phyloP scores from a whole-genome alignment of 2,113 vertebrate genomes.

The Pristiophorus japonicus region DNA sequence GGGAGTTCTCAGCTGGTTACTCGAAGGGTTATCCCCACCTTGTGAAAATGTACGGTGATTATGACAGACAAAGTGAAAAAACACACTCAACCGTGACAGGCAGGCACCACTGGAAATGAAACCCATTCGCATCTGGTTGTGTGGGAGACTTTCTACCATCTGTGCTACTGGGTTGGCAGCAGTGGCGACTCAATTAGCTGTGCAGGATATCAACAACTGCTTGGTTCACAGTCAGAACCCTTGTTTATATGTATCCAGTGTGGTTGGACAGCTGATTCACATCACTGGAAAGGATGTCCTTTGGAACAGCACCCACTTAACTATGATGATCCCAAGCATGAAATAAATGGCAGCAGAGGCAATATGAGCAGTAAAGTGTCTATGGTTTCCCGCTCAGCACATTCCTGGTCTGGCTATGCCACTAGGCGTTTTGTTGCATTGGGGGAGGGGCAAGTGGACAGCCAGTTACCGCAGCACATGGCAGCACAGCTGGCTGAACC shows the following conservation, averaged over 20 bases:
- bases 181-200: not conserved
- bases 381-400: not conserved
- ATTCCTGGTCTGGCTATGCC: not conserved
- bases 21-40: not conserved
- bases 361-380: not conserved
- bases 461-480: not conserved
- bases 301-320: not conserved
- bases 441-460: not conserved
- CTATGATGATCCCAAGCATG: not conserved
- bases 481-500: not conserved
- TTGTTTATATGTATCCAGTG: not conserved
- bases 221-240: not conserved
- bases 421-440: not conserved
- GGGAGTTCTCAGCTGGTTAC: not conserved
- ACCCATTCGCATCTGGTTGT: not conserved
- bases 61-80: not conserved
- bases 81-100: not conserved
- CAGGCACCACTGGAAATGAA: not conserved
- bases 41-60: not conserved
- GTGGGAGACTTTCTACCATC: not conserved
- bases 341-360: not conserved
- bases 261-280: not conserved
- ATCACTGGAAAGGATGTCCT: not conserved
- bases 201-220: not conserved
- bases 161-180: conserved; percentile 4